Evolutionary conservation across 2,888 invertebrate genomes (phyloP), one percentile per base, ranked within the genome.

Genomic region (Epirrhoe alternata): DNA sequence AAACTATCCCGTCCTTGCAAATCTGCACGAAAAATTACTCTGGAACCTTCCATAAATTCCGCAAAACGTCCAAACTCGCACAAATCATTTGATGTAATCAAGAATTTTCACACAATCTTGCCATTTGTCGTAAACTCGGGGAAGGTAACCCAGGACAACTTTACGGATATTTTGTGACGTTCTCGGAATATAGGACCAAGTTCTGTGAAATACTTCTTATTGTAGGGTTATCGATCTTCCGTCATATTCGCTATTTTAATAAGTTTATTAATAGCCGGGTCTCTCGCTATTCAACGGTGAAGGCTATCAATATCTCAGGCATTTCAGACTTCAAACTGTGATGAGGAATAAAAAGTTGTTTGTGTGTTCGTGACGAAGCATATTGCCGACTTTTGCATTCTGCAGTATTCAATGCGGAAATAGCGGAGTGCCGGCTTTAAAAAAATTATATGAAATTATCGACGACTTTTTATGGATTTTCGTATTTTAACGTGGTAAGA

Each of bases 141-240:
- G 14, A 57, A 55, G 57, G 52, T 63, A 16, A 12, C 50, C 24
- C 24, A 33, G 49, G 14, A 55, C n/a, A 69, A 73, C 64, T 68
- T 73, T 64, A 66, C 49, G 60, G 65, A 64, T 73, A 73, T 71
- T 68, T 73, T 63, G 63, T 64, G 67, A 59, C n/a, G 47, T 68
- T 65, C 53, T 50, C 17, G 51, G 68, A 68, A 64, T 71, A 69
- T 59, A 51, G 60, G 51, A n/a, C 31, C 49, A 68, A 68, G 64
- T 69, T 68, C 30, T 49, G 51, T 51, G 14, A 42, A 56, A 51
- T 60, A 16, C 6, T 31, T 52, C 45, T 58, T 53, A 47, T 30
- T 14, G 4, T 51, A 61, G 66, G 61, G 54, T 55, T 62, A 51
- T 51, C 62, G 45, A 24, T 24, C 24, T 24, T 24, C 24, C 24